These are phyloP conservation scores for Oligia fasciuncula DNA, from an alignment of 2,888 invertebrate species.

Conservation along the genomic window DNA sequence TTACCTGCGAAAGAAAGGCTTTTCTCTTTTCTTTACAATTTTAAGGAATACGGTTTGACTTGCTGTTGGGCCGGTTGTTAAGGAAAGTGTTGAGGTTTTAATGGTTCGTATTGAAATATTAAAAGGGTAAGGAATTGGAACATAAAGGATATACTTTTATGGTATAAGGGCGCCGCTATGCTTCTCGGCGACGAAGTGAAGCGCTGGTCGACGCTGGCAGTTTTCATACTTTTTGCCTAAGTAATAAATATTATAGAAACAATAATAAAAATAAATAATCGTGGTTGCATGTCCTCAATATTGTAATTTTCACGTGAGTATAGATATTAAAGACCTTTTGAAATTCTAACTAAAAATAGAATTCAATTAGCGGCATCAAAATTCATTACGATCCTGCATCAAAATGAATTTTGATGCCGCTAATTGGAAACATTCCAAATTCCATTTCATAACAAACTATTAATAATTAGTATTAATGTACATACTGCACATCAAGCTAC, in stretches of 20 bases:
- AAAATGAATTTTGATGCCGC: no score
- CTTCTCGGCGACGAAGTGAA: background rate
- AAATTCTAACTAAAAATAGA: background rate
- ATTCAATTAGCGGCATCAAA: background rate
- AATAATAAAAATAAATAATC: background rate
- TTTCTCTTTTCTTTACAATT: conserved; percentile 11
- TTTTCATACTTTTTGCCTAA: no score
- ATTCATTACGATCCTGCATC: background rate
- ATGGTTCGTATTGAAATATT: conserved; percentile 18
- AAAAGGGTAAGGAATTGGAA: background rate
- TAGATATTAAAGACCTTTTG: background rate
- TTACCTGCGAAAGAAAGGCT: conserved; percentile 41
- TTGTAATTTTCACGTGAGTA: background rate
- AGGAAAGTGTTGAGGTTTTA: conserved; percentile 26
- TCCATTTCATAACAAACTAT: background rate
- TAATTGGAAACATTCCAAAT: background rate
- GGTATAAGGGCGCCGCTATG: background rate
- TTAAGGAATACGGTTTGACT: conserved; percentile 25
- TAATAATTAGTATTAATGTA: background rate
- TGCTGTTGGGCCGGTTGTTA: conserved; percentile 14
- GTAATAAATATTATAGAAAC: no score
- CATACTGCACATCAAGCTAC: no score
- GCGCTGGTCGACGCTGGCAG: no score
- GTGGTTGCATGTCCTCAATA: no score
- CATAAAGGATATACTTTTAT: background rate